phyloP scores from a whole-genome alignment of 2,113 vertebrate genomes.

The Scomber scombrus region DNA sequence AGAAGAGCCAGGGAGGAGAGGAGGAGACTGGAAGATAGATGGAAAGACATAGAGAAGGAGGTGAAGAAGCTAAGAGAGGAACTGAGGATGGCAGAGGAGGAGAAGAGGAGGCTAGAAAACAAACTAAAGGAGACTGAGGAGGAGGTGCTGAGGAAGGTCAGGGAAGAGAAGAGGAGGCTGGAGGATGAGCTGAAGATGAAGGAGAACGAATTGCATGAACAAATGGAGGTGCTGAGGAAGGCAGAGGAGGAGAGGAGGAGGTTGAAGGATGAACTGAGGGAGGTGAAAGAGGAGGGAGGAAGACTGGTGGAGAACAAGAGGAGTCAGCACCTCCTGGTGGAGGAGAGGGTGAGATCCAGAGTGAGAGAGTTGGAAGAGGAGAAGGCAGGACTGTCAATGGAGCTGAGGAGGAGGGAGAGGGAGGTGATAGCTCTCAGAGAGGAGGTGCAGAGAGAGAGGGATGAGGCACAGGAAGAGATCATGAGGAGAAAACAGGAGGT shows the following conservation, averaged over 20 bases:
- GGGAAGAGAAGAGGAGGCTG: constrained; percentile 25
- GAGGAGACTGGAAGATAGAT: constrained; percentile 34
- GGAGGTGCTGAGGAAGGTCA: constrained; percentile 38
- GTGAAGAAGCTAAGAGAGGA: constrained; percentile 23
- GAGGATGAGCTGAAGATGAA: constrained; percentile 25
- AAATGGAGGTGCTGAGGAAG: no score
- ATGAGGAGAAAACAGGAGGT: constrained; percentile 22
- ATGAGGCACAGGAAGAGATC: constrained; percentile 35
- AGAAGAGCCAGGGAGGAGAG: constrained; percentile 40
- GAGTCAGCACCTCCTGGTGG: constrained; percentile 39
- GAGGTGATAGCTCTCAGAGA: constrained; percentile 57
- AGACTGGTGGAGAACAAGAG: constrained; percentile 13
- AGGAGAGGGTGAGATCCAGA: constrained; percentile 39
- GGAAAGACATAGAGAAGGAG: constrained; percentile 25
- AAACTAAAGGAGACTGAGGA: constrained; percentile 47
- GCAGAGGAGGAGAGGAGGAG: constrained; percentile 32
- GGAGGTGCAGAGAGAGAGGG: constrained; percentile 52
- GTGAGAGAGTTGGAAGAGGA: constrained; percentile 52
- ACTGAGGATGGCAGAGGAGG: constrained; percentile 34
- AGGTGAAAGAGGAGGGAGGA: constrained; percentile 34
- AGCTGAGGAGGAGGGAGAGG: constrained; percentile 39
- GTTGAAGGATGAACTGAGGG: constrained; percentile 18
- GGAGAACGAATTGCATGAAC: no score
- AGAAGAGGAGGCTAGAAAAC: constrained; percentile 34
- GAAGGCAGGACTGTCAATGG: constrained; percentile 5